A percentile compares a stretch with the other conserved stretches of the same genome.
phyloP scores from a whole-genome alignment of 2,888 invertebrate species.

The Phrixothrix hirtus region DNA sequence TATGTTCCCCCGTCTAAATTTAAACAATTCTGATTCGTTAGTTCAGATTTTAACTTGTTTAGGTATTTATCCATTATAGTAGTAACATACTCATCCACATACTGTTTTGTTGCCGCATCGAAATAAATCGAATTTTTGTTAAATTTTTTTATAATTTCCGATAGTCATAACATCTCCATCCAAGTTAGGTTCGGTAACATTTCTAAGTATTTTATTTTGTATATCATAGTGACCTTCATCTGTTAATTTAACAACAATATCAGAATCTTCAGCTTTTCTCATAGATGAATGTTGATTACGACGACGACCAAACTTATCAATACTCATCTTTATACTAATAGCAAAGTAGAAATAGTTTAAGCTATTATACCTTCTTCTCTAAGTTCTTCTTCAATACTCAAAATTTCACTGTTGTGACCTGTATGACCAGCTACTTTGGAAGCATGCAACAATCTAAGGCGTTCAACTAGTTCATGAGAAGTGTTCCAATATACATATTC shows the following conservation, averaged over 20 bases:
- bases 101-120: too few species aligned
- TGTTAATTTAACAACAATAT: too few species aligned
- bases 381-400: conserved; percentile 3
- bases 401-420: conserved; percentile 1
- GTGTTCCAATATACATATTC: conserved; percentile 8
- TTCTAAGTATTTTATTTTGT: conserved; percentile 11
- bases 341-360: background rate
- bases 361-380: background rate
- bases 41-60: background rate
- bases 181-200: background rate
- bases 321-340: background rate
- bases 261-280: too few species aligned
- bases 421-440: conserved; percentile 2
- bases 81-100: background rate
- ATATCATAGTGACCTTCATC: conserved; percentile 10
- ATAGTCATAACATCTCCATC: conserved; percentile 4
- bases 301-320: background rate
- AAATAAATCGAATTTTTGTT: too few species aligned
- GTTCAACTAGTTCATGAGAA: background rate
- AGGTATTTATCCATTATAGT: background rate
- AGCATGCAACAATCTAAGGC: background rate
- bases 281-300: too few species aligned
- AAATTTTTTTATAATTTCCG: too few species aligned
- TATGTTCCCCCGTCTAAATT: too few species aligned
- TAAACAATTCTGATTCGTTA: too few species aligned